Percentiles rank a stretch among this genome's conserved stretches.
These are phyloP conservation scores for Protonemura montana DNA, from an alignment of 2,888 invertebrate species.

Conservation along the genomic window DNA sequence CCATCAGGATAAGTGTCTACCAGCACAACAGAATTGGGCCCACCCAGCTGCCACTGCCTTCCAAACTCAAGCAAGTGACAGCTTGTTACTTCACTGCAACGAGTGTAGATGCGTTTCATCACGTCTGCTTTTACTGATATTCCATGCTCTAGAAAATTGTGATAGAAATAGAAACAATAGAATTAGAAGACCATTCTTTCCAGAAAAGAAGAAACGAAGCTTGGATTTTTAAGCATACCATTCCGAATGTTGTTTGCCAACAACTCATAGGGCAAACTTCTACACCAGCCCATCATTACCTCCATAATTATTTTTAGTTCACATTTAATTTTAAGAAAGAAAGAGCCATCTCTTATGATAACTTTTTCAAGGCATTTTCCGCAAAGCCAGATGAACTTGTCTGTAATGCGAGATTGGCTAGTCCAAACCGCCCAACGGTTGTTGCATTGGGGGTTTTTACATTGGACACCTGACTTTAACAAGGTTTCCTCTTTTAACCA, in stretches of 20 bases:
- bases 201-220: no score
- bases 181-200: no score
- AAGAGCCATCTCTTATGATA: conserved; percentile 64
- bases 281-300: conserved; percentile 71
- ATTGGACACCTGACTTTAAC: conserved; percentile 58
- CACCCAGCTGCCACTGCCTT: conserved; percentile 65
- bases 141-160: background rate
- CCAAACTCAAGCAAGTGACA: conserved; percentile 61
- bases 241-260: conserved; percentile 59
- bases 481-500: conserved; percentile 64
- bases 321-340: conserved; percentile 70
- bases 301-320: conserved; percentile 68
- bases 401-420: conserved; percentile 60
- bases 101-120: conserved; percentile 65
- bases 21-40: conserved; percentile 66
- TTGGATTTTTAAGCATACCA: background rate
- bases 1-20: conserved; percentile 73
- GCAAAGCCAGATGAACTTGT: conserved; percentile 64
- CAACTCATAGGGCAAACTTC: conserved; percentile 64
- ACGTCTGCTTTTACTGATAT: background rate
- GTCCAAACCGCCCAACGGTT: conserved; percentile 60
- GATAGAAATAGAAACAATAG: no score
- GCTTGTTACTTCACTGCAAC: conserved; percentile 63
- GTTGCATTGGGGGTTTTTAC: conserved; percentile 58
- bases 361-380: conserved; percentile 58